Conservation (phyloP, 2,113 vertebrate genomes). For the Scopus umbretta region DNA sequence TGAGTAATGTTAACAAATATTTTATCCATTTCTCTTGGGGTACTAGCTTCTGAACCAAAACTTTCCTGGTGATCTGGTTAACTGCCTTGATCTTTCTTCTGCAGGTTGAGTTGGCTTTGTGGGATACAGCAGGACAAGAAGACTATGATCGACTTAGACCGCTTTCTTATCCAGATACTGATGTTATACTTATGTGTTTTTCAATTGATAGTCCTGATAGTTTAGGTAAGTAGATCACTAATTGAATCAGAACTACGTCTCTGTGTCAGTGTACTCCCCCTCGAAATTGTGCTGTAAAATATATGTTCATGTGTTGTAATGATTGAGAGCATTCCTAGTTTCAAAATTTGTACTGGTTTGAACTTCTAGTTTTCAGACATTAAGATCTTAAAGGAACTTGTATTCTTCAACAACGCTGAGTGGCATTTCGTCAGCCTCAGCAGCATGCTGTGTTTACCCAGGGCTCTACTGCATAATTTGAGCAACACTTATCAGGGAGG, state of each 20-base stretch:
- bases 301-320: not conserved
- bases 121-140: conserved; percentile 98
- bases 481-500: not conserved
- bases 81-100: not conserved
- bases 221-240: conserved; percentile 83
- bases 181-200: conserved; percentile 99
- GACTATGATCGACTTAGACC: conserved; percentile 97
- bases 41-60: not conserved
- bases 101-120: conserved; percentile 95
- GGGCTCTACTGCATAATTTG: not conserved
- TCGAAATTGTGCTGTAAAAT: not conserved
- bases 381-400: not conserved
- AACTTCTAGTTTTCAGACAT: not conserved
- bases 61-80: not conserved
- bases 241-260: not conserved
- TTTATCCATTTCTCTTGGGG: not conserved
- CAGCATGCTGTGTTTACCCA: not conserved
- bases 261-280: not conserved
- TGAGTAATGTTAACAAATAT: not conserved
- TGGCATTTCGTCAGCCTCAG: not conserved
- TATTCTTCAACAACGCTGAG: not conserved
- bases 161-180: conserved; percentile 97
- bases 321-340: not conserved
- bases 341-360: not conserved
- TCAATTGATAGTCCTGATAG: conserved; percentile 99